Percentiles rank a stretch among this genome's conserved stretches.
These are phyloP conservation scores for Melanostoma mellinum DNA, from an alignment of 2,888 invertebrate genomes.

Conservation along the genomic window DNA sequence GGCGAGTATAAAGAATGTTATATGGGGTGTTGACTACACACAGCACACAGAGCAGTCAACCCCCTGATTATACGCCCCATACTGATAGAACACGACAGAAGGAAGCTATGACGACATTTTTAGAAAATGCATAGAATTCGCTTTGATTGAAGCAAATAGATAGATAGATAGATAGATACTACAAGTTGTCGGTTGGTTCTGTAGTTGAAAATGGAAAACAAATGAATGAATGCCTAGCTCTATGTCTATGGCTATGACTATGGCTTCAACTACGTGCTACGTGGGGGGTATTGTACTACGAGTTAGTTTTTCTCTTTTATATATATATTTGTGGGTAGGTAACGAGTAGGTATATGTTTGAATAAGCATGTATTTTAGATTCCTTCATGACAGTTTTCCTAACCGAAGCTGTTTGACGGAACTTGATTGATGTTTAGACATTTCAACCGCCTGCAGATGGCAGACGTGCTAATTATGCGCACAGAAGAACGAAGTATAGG, in stretches of 20 bases:
- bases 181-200: conserved; percentile 28
- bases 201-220: conserved; percentile 32
- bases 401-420: conserved; percentile 56
- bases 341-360: too few relatives aligned
- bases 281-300: conserved; percentile 40
- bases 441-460: conserved; percentile 61
- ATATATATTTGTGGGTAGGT: not conserved
- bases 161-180: conserved; percentile 36
- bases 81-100: conserved; percentile 41
- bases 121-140: conserved; percentile 68
- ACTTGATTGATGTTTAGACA: conserved; percentile 71
- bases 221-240: conserved; percentile 50
- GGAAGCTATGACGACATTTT: conserved; percentile 70
- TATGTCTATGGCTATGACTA: conserved; percentile 13
- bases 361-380: not conserved
- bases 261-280: not conserved
- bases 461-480: conserved; percentile 66
- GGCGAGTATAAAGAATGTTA: not conserved
- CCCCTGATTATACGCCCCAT: not conserved
- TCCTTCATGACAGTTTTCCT: conserved; percentile 52
- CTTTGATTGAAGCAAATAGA: conserved; percentile 62
- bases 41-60: conserved; percentile 10
- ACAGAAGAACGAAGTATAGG: conserved; percentile 4
- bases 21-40: conserved; percentile 27
- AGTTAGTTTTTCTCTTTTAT: conserved; percentile 12